These are phyloP conservation scores for Dryadula phaetusa DNA, from an alignment of 2,888 invertebrate species.

Conservation along the genomic window DNA sequence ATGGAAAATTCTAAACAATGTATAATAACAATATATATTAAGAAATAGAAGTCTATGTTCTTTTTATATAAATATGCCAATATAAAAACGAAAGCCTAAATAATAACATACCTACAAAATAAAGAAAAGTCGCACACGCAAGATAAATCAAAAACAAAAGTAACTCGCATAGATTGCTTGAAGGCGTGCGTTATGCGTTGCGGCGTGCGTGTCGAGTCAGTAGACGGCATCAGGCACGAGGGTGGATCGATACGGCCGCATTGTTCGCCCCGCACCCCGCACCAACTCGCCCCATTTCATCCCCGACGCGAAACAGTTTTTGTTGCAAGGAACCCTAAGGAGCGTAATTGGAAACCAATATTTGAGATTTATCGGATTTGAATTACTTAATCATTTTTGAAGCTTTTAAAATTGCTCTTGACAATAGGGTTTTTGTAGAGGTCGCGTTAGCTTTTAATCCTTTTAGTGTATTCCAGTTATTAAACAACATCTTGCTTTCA, in stretches of 20 bases:
- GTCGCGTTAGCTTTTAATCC: not conserved
- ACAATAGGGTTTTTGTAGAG: not conserved
- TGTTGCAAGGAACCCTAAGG: constrained; percentile 60
- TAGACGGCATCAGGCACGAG: constrained; percentile 58
- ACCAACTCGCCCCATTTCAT: constrained; percentile 80
- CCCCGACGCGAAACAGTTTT: constrained; percentile 79
- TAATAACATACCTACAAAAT: not conserved
- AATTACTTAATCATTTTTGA: constrained; percentile 22
- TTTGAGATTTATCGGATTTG: constrained; percentile 34
- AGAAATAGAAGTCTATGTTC: not conserved
- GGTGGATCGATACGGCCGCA: constrained; percentile 82
- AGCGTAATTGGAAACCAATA: constrained; percentile 49
- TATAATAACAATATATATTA: too few relatives aligned
- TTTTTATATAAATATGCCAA: not conserved
- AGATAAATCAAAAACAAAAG: constrained; percentile 67
- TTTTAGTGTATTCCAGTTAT: constrained; percentile 1
- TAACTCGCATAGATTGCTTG: constrained; percentile 69
- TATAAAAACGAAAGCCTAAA: not conserved
- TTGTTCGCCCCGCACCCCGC: constrained; percentile 72
- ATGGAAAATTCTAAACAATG: too few relatives aligned
- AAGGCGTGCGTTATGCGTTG: constrained; percentile 66
- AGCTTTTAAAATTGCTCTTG: not conserved
- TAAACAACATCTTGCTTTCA: constrained; percentile 5
- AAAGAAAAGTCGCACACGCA: not conserved
- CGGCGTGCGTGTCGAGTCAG: constrained; percentile 59